Evolutionary conservation across 2,113 vertebrate species (phyloP), one percentile per base, ranked within the genome.

Genomic region (Dromiciops gliroides): DNA sequence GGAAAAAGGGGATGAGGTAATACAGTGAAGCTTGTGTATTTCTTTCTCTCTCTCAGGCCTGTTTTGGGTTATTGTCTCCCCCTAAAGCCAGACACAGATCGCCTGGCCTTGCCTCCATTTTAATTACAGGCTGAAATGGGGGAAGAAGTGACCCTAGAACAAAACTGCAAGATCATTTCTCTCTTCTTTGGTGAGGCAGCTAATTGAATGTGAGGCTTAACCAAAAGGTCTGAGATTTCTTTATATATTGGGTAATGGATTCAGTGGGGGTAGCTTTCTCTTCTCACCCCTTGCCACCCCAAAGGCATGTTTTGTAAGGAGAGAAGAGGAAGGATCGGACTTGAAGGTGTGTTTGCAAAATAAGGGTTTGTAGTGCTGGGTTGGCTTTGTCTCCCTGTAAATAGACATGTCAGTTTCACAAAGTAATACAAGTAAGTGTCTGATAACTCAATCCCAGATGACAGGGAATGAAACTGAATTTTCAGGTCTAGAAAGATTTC

Each of bases 91-190:
- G 97, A 92, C 97, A 94, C 91, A 92, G 96, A 96, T 97, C 97
- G 98, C 98, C 98, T 98, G 98, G 99, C 99, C 98, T 98, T 98
- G 98, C 99, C 99, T 99, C 99, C 99, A 99, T 99, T 99, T 99
- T 99, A 99, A 98, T 98, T 98, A 98, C 97, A 92, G 96, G 97
- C 96, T 94, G 98, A 96, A 96, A 97, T 96, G 51, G 98, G 97
- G 95, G 97, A 98, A 89, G 48, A 83, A 93, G 95, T 98, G 97
- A 97, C 97, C 97, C 96, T 94, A 31, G 50, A 7, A 67, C 88
- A 52, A 95, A 44, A 56, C 89, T 89, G 51, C 51, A 52, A 93
- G 51, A 88, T 49, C 52, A 60, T 48, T 50, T 44, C 67, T 88
- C 50, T 94, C 48, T 14, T 48, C 37, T 89, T 49, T 93, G 26